Conservation (phyloP, 1,140 invertebrate genomes). For the Marisa cornuarietis region DNA sequence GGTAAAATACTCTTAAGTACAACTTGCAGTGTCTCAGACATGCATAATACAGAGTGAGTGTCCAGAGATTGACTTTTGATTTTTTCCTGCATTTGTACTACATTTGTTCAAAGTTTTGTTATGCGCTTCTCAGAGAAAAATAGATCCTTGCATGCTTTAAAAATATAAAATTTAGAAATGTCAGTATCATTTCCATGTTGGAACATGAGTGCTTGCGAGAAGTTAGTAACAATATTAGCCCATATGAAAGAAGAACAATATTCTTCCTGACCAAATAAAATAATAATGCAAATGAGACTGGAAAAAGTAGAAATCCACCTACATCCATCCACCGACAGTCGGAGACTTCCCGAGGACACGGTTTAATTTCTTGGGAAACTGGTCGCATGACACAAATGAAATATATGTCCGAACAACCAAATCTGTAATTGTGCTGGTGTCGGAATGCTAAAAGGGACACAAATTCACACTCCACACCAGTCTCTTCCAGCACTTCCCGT, state of each 20-base stretch:
- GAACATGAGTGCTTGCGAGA: background rate
- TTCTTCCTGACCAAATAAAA: background rate
- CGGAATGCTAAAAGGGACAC: conserved; percentile 79
- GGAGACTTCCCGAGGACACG: conserved; percentile 79
- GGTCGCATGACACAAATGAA: conserved; percentile 80
- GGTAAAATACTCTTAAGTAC: background rate
- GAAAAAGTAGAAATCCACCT: conserved; percentile 26
- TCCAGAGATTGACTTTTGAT: background rate
- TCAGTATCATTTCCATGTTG: too few species aligned
- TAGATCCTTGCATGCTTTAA: background rate
- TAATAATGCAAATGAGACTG: background rate
- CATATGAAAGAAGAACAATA: background rate
- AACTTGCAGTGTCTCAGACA: background rate
- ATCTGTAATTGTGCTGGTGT: conserved; percentile 75
- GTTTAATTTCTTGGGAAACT: conserved; percentile 69
- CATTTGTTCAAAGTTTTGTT: background rate
- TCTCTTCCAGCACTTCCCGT: conserved; percentile 90
- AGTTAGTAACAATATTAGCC: background rate
- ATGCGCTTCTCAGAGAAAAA: too few species aligned
- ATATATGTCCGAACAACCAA: conserved; percentile 87
- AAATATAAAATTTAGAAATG: background rate
- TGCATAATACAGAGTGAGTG: background rate
- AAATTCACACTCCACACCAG: conserved; percentile 81
- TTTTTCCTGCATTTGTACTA: too few species aligned
- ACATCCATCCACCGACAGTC: conserved; percentile 81